Base-by-base conservation (phyloP, 2,113 vertebrate species). In the Stigmatopora argus region DNA sequence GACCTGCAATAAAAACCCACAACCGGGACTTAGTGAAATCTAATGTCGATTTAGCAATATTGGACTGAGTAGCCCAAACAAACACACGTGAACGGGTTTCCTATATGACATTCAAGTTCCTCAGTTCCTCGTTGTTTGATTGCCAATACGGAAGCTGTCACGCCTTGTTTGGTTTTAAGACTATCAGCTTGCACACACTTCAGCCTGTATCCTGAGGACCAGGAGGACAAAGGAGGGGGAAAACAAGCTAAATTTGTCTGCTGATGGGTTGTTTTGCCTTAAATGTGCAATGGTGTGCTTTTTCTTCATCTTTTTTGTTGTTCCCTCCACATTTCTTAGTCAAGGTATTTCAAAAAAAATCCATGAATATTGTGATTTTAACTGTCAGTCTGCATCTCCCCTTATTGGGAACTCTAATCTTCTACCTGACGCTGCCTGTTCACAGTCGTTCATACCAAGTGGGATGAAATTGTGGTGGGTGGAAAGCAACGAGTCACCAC, bases 391-490 rank as follows among this genome's bases (percentile, higher is more conserved):
- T 1, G 59, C 19, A n/a, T 44, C 19, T 21, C 9, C 31, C 8
- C 5, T 2, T 15, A n/a, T 10, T 26, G 64, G 34, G 3, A 44
- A 12, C 45, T 26, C 9, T 71, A 46, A 59, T 26, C 21, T 63
- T 48, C 69, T 46, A 55, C 60, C 41, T 45, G 57, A 59, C 90
- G 88, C 52, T 31, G 52, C 12, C 23, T 55, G 13, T 55, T 55
- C 21, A 23, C 52, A 55, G 52, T 21, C 49, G 4, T 19, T 5
- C 10, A 4, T 4, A 21, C 2, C 23, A 8, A 77, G 3, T 89
- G 83, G 87, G 53, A 83, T 0, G 58, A 90, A 65, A 80, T 86
- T n/a, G 57, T 88, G 45, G 79, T 92, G 74, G 77, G 47, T 3
- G 59, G n/a, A 61, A 78, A 70, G 31, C 79, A 73, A 14, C 41